Percentiles rank a stretch among this genome's conserved stretches.
Evolutionary conservation across 2,113 vertebrate genomes (phyloP).

Genomic region (Paraplagusia blochii): DNA sequence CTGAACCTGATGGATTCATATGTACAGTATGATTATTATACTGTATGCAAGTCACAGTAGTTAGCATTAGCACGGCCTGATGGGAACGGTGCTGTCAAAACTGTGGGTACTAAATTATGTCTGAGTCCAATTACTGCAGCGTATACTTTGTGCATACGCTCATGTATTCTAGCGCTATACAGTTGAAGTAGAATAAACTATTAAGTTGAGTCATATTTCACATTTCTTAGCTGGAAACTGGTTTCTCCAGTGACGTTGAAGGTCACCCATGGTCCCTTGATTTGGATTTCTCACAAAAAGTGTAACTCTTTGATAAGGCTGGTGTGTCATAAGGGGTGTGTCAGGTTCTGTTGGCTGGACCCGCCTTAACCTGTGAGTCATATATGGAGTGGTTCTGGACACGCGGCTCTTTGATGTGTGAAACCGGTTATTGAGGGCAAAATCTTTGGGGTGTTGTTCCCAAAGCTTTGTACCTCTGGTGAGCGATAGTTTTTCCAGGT

Average conservation of each 20-base stretch:
- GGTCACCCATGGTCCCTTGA: not conserved
- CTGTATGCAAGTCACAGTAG: not conserved
- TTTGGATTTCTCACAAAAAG: constrained; percentile 9
- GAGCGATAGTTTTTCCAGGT: too few species aligned
- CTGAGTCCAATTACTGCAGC: not conserved
- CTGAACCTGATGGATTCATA: constrained; percentile 6
- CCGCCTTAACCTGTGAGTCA: too few species aligned
- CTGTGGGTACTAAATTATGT: constrained; percentile 7
- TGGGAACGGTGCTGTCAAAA: constrained; percentile 14
- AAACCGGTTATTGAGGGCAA: too few species aligned
- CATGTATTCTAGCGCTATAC: constrained; percentile 39
- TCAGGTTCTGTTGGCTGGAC: constrained; percentile 39
- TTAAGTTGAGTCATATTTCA: not conserved
- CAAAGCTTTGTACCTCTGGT: too few species aligned
- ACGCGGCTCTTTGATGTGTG: too few species aligned
- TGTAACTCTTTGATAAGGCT: constrained; percentile 13
- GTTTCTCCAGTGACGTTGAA: too few species aligned
- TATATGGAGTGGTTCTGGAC: too few species aligned
- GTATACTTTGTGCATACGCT: constrained; percentile 18
- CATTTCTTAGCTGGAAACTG: too few species aligned
- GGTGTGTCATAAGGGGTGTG: constrained; percentile 25
- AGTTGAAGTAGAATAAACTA: not conserved
- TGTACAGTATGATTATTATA: constrained; percentile 16
- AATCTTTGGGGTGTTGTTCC: too few species aligned
- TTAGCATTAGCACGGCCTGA: constrained; percentile 13